Conservation (phyloP, 2,888 invertebrate species). For the Papilio demoleus region DNA sequence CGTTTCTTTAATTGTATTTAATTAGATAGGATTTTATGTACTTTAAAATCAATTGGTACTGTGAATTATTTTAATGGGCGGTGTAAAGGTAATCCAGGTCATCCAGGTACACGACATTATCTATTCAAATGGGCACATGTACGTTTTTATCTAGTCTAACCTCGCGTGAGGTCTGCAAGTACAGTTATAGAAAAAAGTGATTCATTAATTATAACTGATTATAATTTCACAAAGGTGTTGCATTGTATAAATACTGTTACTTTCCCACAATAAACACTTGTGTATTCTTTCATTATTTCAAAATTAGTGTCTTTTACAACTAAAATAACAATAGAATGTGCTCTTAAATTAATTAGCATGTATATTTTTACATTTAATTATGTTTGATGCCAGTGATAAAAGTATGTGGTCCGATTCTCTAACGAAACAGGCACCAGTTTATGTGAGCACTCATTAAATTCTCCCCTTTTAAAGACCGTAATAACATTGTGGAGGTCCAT, state of each 20-base stretch:
- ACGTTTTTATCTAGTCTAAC: slow-evolving; percentile 46
- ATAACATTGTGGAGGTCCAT: slow-evolving; percentile 40
- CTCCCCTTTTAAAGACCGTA: slow-evolving; percentile 41
- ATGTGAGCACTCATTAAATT: slow-evolving; percentile 41
- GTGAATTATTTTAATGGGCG: slow-evolving; percentile 59
- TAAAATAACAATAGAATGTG: neutral
- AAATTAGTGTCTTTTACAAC: slow-evolving; percentile 16
- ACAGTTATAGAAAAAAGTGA: slow-evolving; percentile 33
- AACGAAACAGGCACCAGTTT: slow-evolving; percentile 35
- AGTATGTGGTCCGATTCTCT: slow-evolving; percentile 33
- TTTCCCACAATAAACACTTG: slow-evolving; percentile 14
- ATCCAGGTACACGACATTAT: slow-evolving; percentile 56
- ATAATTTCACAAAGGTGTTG: slow-evolving; percentile 7
- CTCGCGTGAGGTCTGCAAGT: slow-evolving; percentile 27
- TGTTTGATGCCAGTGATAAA: slow-evolving; percentile 36
- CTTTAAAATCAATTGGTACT: slow-evolving; percentile 45
- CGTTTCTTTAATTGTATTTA: neutral
- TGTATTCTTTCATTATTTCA: neutral
- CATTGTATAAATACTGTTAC: slow-evolving; percentile 11
- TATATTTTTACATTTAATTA: slow-evolving; percentile 26
- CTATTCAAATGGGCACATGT: slow-evolving; percentile 58
- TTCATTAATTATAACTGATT: slow-evolving; percentile 2
- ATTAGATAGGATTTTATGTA: slow-evolving; percentile 18
- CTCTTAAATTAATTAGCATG: neutral
- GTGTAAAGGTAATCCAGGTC: slow-evolving; percentile 51